phyloP scores from a whole-genome alignment of 2,888 invertebrate genomes.

The Danaus chrysippus region DNA sequence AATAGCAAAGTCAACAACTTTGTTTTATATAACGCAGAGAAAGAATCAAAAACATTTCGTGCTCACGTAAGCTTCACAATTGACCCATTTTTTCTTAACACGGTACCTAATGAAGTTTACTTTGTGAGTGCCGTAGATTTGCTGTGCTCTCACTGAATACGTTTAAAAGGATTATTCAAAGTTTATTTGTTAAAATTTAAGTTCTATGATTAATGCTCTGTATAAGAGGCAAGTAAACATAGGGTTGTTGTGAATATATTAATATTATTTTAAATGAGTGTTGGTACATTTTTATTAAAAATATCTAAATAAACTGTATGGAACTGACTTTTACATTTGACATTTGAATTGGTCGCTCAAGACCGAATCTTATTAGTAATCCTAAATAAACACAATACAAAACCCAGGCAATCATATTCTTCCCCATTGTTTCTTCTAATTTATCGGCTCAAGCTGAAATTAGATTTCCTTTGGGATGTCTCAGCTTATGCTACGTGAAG shows the following conservation, averaged over 20 bases:
- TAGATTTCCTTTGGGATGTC: conserved; percentile 32
- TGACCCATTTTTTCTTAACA: conserved; percentile 35
- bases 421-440: conserved; percentile 26
- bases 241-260: neutral
- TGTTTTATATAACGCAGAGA: conserved; percentile 13
- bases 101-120: conserved; percentile 43
- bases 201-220: neutral
- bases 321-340: no score
- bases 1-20: conserved; percentile 6
- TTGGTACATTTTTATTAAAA: neutral
- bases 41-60: conserved; percentile 14
- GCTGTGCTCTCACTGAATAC: conserved; percentile 25
- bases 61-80: conserved; percentile 21
- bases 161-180: conserved; percentile 18
- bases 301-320: no score
- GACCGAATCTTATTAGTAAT: no score
- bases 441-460: conserved; percentile 29
- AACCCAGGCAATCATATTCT: conserved; percentile 19
- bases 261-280: neutral
- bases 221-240: neutral
- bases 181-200: conserved; percentile 10
- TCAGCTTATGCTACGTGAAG: conserved; percentile 29
- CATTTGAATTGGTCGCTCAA: no score
- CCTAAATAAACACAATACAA: neutral
- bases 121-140: conserved; percentile 36